phyloP scores from a whole-genome alignment of 2,888 invertebrate genomes.

The Phaonia tiefii region DNA sequence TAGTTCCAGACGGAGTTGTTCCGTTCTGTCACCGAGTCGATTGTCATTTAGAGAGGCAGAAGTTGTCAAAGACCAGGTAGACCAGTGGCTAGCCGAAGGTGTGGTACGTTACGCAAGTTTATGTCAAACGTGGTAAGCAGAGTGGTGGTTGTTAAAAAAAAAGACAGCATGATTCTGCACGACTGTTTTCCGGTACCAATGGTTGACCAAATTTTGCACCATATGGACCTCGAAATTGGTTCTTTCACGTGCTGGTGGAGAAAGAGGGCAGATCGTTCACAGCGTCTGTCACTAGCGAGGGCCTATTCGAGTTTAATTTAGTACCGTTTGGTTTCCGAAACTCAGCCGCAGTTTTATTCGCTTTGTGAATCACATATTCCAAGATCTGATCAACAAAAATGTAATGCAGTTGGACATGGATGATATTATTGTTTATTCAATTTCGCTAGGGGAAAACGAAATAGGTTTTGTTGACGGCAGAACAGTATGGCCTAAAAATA shows the following conservation, averaged over 20 bases:
- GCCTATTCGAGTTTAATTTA: slow-evolving; percentile 58
- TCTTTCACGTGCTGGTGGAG: slow-evolving; percentile 56
- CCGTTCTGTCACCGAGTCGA: slow-evolving; percentile 58
- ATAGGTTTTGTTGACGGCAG: slow-evolving; percentile 24
- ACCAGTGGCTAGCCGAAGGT: slow-evolving; percentile 50
- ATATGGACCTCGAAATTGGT: slow-evolving; percentile 53
- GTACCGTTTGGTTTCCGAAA: slow-evolving; percentile 54
- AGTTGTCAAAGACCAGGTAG: slow-evolving; percentile 54
- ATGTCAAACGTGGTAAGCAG: slow-evolving; percentile 47
- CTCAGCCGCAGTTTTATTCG: slow-evolving; percentile 51
- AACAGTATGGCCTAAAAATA: slow-evolving; percentile 30
- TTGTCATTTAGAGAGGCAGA: slow-evolving; percentile 43
- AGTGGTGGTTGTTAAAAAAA: slow-evolving; percentile 55
- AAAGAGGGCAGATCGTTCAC: slow-evolving; percentile 48
- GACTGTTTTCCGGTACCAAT: slow-evolving; percentile 73
- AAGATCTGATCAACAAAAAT: slow-evolving; percentile 41
- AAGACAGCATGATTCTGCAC: slow-evolving; percentile 71
- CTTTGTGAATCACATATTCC: slow-evolving; percentile 51
- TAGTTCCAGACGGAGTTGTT: slow-evolving; percentile 52
- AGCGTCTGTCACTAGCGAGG: slow-evolving; percentile 54
- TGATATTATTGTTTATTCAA: slow-evolving; percentile 41
- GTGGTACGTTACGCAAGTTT: slow-evolving; percentile 41
- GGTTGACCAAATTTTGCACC: slow-evolving; percentile 55
- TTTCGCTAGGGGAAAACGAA: slow-evolving; percentile 9
- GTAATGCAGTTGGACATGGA: slow-evolving; percentile 57